Evolutionary conservation across 35 echinoderm and acorn worm genomes (phyloP), one percentile per base, ranked within the genome.

Genomic region (Apostichopus parvimensis): DNA sequence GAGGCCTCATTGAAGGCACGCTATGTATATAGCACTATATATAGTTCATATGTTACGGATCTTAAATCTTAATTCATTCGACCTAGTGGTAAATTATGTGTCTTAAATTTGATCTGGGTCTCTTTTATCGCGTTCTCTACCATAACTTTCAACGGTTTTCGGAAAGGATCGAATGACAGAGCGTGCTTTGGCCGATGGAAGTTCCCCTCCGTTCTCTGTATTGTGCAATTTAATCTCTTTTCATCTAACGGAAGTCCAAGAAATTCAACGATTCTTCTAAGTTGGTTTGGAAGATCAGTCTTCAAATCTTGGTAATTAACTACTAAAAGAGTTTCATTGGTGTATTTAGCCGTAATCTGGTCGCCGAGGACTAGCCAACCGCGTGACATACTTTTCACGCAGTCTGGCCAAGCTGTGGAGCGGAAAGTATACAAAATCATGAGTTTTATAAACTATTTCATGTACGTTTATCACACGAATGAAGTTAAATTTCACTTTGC

Each of bases 241-340:
- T 87, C 85, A 52, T 87, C 64, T 34, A 87, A 26, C 8, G 9
- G 56, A 66, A 87, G 85, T 3, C 59, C 57, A 13, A 87, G 58
- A 24, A 87, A 87, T 66, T 57, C 54, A 71, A 87, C 85, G 5
- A 87, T 87, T 34, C 85, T 57, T 87, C 28, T 87, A 5, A 87
- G 18, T 87, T 87, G 57, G 15, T 71, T 26, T n/a, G 57, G 13
- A 14, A 87, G 85, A 23, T 87, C 85, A 4, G 85, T 61, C 54
- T 62, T 57, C 59, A 87, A 66, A 20, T 87, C 85, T 25, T 87
- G 53, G 20, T 73, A 73, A 73, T 21, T 4, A 14, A 73, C 71
- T 18, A 73, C 71, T 73, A 34, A 61, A 10, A 87, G 15, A 62
- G 1, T 58, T 17, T 55, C 55, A 14, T 53, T 80, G 14, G 55